Evolutionary conservation across 2,113 vertebrate species (phyloP).

Genomic region (Heteronetta atricapilla): DNA sequence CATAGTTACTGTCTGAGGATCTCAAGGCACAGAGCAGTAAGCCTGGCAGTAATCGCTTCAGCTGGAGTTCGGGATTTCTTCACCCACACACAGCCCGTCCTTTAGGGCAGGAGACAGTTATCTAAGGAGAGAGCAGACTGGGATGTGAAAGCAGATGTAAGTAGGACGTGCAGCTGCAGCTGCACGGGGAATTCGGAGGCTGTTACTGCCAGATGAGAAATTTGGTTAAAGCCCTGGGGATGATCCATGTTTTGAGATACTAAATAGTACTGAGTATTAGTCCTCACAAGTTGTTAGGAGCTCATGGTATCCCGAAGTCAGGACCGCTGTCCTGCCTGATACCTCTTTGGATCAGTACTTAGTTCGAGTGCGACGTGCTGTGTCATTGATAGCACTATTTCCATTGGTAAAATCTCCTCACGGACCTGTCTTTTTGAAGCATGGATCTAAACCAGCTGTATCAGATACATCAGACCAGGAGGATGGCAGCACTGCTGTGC

Average conservation of each 20-base stretch:
- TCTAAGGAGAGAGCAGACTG: accelerated
- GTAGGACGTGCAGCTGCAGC: not conserved
- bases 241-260: not conserved
- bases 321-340: not conserved
- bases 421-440: not conserved
- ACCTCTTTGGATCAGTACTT: not conserved
- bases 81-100: not conserved
- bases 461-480: not conserved
- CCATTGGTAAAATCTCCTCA: not conserved
- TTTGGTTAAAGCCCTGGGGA: not conserved
- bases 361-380: not conserved
- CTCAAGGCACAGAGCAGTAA: not conserved
- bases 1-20: not conserved
- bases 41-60: not conserved
- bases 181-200: not conserved
- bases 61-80: not conserved
- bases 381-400: not conserved
- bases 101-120: not conserved
- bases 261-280: not conserved
- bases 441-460: not conserved
- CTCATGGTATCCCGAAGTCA: not conserved
- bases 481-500: not conserved
- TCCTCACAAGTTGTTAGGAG: not conserved
- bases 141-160: not conserved
- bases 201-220: not conserved